Percentiles rank a stretch among this genome's conserved stretches.
Evolutionary conservation across 2,113 vertebrate species (phyloP).

Genomic region (Misgurnus anguillicaudatus): DNA sequence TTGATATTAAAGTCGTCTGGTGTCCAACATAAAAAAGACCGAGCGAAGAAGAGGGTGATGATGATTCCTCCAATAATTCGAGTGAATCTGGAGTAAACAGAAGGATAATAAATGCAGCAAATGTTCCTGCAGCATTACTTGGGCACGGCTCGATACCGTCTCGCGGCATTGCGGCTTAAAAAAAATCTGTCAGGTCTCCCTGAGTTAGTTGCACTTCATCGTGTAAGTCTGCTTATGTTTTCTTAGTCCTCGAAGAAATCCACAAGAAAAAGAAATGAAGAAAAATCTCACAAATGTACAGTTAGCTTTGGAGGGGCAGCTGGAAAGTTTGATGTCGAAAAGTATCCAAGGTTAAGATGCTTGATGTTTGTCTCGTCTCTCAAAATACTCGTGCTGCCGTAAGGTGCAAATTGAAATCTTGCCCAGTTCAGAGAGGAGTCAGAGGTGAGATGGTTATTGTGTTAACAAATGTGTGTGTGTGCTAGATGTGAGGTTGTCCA

Average conservation of each 20-base stretch:
- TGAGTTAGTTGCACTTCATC: constrained; percentile 65
- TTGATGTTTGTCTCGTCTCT: constrained; percentile 16
- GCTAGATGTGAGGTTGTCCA: no score
- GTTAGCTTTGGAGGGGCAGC: constrained; percentile 70
- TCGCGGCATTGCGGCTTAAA: constrained; percentile 15
- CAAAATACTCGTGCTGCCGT: constrained; percentile 31
- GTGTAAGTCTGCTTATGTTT: constrained; percentile 46
- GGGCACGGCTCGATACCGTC: constrained; percentile 11
- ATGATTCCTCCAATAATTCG: not conserved
- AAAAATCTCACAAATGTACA: constrained; percentile 64
- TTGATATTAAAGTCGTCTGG: not conserved
- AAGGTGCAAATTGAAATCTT: constrained; percentile 51
- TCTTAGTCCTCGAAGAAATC: constrained; percentile 44
- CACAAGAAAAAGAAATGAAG: constrained; percentile 47
- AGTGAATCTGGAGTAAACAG: constrained; percentile 21
- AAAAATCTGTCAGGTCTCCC: constrained; percentile 47
- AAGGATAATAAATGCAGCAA: constrained; percentile 17
- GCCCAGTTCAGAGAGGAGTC: constrained; percentile 4
- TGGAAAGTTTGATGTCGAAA: constrained; percentile 57
- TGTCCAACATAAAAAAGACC: not conserved
- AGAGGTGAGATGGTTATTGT: constrained; percentile 28
- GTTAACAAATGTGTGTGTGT: not conserved
- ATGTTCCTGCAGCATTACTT: constrained; percentile 27
- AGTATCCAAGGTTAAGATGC: not conserved
- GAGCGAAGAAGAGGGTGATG: not conserved